phyloP scores from a whole-genome alignment of 2,113 vertebrate genomes.

The Marmota monax region DNA sequence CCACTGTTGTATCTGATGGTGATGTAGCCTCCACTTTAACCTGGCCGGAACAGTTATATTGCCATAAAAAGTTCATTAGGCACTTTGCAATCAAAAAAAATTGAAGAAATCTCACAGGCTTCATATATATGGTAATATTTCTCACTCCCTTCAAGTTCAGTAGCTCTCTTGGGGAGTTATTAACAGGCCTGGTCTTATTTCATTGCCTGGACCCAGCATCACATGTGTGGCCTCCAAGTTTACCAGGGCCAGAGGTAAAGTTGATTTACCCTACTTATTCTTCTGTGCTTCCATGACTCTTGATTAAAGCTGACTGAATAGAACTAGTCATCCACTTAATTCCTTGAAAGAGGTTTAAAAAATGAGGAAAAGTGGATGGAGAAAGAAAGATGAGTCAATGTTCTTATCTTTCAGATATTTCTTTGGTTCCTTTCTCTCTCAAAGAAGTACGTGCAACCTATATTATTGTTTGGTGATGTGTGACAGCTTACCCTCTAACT shows the following conservation, averaged over 20 bases:
- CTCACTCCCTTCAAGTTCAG: too few species aligned
- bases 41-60: too few species aligned
- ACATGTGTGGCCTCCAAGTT: neutral
- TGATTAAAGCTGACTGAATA: neutral
- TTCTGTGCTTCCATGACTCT: accelerated
- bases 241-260: accelerated
- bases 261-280: accelerated
- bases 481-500: neutral
- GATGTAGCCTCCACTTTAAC: accelerated
- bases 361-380: neutral
- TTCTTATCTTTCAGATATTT: too few species aligned
- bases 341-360: neutral
- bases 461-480: neutral
- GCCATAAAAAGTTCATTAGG: neutral
- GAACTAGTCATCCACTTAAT: neutral
- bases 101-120: neutral
- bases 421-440: neutral
- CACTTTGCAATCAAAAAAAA: neutral
- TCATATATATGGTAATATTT: too few species aligned
- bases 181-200: neutral
- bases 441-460: neutral
- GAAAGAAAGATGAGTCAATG: too few species aligned
- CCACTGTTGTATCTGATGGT: accelerated
- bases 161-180: too few species aligned
- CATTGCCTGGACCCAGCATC: accelerated